Conservation (phyloP, 2,797 vertebrate species). For the Heliangelus exortis region DNA sequence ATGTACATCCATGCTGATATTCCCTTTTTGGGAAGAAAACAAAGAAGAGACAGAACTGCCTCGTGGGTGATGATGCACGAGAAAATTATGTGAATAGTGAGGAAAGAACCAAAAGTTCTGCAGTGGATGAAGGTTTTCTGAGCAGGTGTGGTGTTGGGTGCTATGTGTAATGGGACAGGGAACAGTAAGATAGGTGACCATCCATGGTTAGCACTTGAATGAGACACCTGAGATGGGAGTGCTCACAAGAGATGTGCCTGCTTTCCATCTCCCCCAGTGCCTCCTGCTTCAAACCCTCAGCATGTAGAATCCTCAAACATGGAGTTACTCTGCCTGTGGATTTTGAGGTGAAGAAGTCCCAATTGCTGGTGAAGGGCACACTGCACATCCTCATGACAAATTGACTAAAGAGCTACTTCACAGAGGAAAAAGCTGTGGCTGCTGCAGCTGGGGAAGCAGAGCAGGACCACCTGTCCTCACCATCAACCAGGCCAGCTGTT, state of each 20-base stretch:
- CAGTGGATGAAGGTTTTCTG: neutral
- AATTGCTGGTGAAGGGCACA: neutral
- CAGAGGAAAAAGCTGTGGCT: neutral
- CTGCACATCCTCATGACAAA: neutral
- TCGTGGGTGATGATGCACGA: accelerated
- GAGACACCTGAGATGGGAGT: neutral
- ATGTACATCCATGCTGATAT: neutral
- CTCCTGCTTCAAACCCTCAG: neutral
- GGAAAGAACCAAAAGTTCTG: too few species aligned
- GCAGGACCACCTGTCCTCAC: neutral
- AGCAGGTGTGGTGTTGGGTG: too few species aligned
- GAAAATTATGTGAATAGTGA: neutral
- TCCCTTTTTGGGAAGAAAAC: neutral
- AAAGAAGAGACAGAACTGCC: neutral
- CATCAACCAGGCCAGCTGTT: neutral
- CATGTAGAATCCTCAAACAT: neutral
- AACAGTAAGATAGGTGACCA: neutral
- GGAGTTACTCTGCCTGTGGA: neutral
- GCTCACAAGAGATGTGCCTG: neutral
- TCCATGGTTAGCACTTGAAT: neutral
- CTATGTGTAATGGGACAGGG: neutral
- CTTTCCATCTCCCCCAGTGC: neutral
- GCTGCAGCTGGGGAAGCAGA: neutral
- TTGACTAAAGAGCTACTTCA: neutral
- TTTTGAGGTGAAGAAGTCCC: neutral